Base-by-base conservation (phyloP, 2,888 invertebrate genomes). In the Scaptomyza parva region DNA sequence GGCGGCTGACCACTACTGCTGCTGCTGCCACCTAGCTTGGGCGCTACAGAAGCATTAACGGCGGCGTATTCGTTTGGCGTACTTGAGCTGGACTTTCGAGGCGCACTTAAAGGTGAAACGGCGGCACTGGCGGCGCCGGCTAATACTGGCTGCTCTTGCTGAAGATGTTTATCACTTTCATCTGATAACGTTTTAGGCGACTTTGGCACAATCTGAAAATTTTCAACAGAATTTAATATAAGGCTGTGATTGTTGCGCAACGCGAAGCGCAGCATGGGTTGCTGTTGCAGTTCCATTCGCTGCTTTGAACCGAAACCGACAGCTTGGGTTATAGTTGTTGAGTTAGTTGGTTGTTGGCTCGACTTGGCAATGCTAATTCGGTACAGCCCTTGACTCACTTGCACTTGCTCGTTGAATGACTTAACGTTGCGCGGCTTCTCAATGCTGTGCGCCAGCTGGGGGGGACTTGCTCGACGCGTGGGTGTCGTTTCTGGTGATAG, bases 191-290 rank as follows among this genome's bases (percentile, higher is more conserved):
- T 73, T 43, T 74, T 77, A 22, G 88, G 64, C 5, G 86, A 74
- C 66, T 91, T 90, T 9, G 89, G 91, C 39, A 89, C 89, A 61
- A 92, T 92, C 92, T 92, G 92, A 91, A 92, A 92, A 88, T 91
- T 92, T 91, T 92, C 92, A 90, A 92, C 92, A 88, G 92, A 92
- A 86, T 92, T 91, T 89, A 92, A 70, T 75, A 91, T 91, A 74
- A 86, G 74, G 59, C 90, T 90, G 41, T 85, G 77, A 82, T 90
- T 89, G 73, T 80, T 78, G 54, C 62, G 72, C 26, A 66, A 55
- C 43, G 73, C 74, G 43, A 72, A 80, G 20, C 71, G 64, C 33
- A 68, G 63, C 57, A 75, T 37, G 26, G 63, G 64, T 30, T 70
- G 72, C 26, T 52, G 51, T 33, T 63, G 70, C 52, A 61, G 22